A percentile compares a stretch with the other conserved stretches of the same genome.
Conservation (phyloP, 2,888 invertebrate genomes). For the Parascotia fuliginaria region DNA sequence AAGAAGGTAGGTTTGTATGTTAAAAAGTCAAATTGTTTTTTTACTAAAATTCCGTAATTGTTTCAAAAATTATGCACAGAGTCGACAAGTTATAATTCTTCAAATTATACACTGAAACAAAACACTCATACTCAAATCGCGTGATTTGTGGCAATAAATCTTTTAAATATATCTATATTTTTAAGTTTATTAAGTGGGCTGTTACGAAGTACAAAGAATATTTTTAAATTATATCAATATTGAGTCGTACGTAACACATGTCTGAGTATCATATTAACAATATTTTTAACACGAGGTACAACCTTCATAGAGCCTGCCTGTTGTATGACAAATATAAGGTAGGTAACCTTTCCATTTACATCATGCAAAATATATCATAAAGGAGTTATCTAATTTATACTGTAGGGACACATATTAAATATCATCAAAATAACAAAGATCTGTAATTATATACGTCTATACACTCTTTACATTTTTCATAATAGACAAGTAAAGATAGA, state of each 20-base stretch:
- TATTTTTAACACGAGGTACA: constrained; percentile 1
- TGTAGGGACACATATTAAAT: too few relatives aligned
- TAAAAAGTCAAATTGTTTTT: too few relatives aligned
- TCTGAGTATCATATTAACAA: constrained; percentile 16
- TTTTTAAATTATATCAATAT: constrained; percentile 22
- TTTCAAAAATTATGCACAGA: constrained; percentile 15
- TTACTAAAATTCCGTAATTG: not conserved
- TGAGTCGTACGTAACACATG: constrained; percentile 13
- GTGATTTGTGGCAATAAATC: constrained; percentile 34
- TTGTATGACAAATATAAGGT: not conserved
- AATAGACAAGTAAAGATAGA: too few relatives aligned
- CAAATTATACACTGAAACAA: constrained; percentile 29
- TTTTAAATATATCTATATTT: constrained; percentile 32
- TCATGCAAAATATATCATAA: too few relatives aligned
- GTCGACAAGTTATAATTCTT: constrained; percentile 16
- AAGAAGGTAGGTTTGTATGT: not conserved
- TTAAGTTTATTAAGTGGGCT: constrained; percentile 27
- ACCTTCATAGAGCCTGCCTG: not conserved
- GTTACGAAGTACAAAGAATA: constrained; percentile 18
- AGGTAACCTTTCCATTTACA: too few relatives aligned
- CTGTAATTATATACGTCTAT: too few relatives aligned
- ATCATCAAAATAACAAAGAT: too few relatives aligned
- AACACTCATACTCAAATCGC: constrained; percentile 33
- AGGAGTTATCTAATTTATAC: too few relatives aligned
- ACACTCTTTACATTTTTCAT: too few relatives aligned